phyloP scores from a whole-genome alignment of 2,797 vertebrate genomes.

The Anisognathus igniventris region DNA sequence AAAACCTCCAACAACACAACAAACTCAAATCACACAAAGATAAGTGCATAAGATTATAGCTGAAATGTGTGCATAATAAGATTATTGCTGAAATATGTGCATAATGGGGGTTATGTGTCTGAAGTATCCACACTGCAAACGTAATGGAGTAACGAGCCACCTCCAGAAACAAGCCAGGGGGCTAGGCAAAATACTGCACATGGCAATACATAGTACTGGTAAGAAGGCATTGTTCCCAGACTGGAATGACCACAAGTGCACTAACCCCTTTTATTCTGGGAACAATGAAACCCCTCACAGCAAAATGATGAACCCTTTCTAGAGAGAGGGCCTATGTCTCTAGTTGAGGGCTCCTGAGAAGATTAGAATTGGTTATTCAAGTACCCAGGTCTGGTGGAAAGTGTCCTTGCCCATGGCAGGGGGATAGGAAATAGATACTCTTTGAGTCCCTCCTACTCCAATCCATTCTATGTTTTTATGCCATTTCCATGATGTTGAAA shows the following conservation, averaged over 20 bases:
- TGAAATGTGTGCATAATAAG: neutral
- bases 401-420: neutral
- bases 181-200: neutral
- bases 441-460: neutral
- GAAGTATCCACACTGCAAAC: neutral
- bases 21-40: neutral
- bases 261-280: neutral
- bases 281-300: neutral
- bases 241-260: neutral
- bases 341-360: neutral
- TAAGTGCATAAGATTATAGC: neutral
- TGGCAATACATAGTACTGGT: neutral
- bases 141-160: neutral
- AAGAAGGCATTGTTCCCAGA: neutral
- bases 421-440: neutral
- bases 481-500: neutral
- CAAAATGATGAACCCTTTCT: neutral
- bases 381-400: neutral
- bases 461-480: neutral
- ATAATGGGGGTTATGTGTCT: neutral
- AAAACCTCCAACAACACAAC: neutral
- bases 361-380: neutral
- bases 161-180: neutral
- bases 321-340: fast-evolving
- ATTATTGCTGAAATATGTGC: neutral